phyloP scores from a whole-genome alignment of 2,888 invertebrate genomes.

The Drosophila fungiperda region DNA sequence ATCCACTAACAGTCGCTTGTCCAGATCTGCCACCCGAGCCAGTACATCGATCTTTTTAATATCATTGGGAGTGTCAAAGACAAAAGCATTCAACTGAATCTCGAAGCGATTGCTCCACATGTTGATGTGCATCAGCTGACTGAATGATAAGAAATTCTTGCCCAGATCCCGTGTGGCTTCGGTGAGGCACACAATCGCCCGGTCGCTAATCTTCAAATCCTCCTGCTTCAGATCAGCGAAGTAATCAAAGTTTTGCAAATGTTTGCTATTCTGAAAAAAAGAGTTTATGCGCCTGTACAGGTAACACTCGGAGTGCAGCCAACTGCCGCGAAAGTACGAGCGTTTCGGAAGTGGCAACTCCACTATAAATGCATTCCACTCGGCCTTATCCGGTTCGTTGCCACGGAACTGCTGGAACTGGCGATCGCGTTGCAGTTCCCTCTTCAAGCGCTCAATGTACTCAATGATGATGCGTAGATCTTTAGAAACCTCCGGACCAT shows the following conservation, averaged over 20 bases:
- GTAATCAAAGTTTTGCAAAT: slow-evolving; percentile 89
- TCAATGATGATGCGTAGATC: slow-evolving; percentile 90
- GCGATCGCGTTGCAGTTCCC: slow-evolving; percentile 96
- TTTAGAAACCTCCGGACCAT: slow-evolving; percentile 87
- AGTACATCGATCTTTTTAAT: slow-evolving; percentile 39
- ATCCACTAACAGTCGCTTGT: slow-evolving; percentile 88
- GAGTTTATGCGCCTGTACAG: slow-evolving; percentile 91
- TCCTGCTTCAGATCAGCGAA: slow-evolving; percentile 91
- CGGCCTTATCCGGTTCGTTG: slow-evolving; percentile 75
- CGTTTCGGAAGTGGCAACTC: slow-evolving; percentile 83
- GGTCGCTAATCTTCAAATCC: slow-evolving; percentile 85
- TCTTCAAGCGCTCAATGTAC: slow-evolving; percentile 91
- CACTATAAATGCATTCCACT: slow-evolving; percentile 86
- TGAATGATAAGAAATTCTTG: slow-evolving; percentile 50
- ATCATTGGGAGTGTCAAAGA: slow-evolving; percentile 13
- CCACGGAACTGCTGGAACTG: slow-evolving; percentile 86
- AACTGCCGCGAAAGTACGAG: slow-evolving; percentile 91
- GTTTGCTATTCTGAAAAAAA: slow-evolving; percentile 87
- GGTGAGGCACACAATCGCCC: slow-evolving; percentile 61
- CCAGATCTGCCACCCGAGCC: slow-evolving; percentile 85
- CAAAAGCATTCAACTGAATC: slow-evolving; percentile 68
- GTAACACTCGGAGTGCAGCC: slow-evolving; percentile 97
- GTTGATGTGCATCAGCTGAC: slow-evolving; percentile 86
- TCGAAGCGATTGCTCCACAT: slow-evolving; percentile 95
- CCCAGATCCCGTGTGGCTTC: slow-evolving; percentile 42